Evolutionary conservation across 2,888 invertebrate genomes (phyloP).

Genomic region (Apotomis capreana): DNA sequence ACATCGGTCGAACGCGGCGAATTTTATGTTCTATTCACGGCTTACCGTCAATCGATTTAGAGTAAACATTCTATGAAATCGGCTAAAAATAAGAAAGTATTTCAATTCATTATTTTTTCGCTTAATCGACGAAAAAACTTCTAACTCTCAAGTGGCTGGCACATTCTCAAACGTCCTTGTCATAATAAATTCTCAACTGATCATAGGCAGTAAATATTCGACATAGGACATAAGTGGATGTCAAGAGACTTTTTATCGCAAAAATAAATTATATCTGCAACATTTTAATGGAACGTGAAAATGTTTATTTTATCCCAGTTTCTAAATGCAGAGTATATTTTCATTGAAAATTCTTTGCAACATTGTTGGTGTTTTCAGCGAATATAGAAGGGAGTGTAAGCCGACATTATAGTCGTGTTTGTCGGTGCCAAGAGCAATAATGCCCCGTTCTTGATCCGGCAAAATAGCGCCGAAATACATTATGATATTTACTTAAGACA

Average conservation of each 20-base stretch:
- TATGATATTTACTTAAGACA: slow-evolving; percentile 40
- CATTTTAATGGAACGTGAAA: slow-evolving; percentile 39
- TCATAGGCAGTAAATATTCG: slow-evolving; percentile 15
- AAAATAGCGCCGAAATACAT: slow-evolving; percentile 46
- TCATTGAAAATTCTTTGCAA: slow-evolving; percentile 50
- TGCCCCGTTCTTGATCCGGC: slow-evolving; percentile 59
- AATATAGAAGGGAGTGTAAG: slow-evolving; percentile 51
- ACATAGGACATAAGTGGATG: slow-evolving; percentile 27
- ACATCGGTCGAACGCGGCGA: slow-evolving; percentile 52
- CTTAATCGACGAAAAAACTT: slow-evolving; percentile 3
- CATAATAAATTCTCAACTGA: slow-evolving; percentile 6
- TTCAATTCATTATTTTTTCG: not conserved
- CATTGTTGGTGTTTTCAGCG: slow-evolving; percentile 62
- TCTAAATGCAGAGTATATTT: slow-evolving; percentile 33
- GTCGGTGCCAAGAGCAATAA: slow-evolving; percentile 55
- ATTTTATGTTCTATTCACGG: slow-evolving; percentile 11
- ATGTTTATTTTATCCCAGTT: slow-evolving; percentile 20
- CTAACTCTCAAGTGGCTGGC: slow-evolving; percentile 24
- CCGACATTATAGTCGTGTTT: slow-evolving; percentile 65
- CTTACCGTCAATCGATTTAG: not conserved
- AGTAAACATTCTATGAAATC: slow-evolving; percentile 1
- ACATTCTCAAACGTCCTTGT: slow-evolving; percentile 21
- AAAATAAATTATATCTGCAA: slow-evolving; percentile 28
- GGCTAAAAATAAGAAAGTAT: not conserved
- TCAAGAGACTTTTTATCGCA: slow-evolving; percentile 27